Conservation (phyloP, 2,888 invertebrate species). For the Nycteola revayana region DNA sequence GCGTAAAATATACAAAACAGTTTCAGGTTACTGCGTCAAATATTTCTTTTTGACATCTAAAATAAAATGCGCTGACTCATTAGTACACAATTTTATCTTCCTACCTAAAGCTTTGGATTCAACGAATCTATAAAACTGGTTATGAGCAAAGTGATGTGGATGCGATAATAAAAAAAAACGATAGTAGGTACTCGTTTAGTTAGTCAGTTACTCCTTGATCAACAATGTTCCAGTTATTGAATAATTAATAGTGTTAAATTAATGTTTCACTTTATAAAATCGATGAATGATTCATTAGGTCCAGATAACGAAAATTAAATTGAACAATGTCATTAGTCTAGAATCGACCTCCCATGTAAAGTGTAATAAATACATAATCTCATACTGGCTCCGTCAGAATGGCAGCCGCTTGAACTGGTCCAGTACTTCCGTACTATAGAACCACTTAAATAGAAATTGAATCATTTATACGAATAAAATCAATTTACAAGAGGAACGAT, state of each 20-base stretch:
- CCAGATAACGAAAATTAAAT: slow-evolving; percentile 44
- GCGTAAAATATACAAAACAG: slow-evolving; percentile 75
- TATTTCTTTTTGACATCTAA: slow-evolving; percentile 60
- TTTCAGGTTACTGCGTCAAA: slow-evolving; percentile 71
- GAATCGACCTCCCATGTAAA: slow-evolving; percentile 49
- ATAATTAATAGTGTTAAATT: slow-evolving; percentile 31
- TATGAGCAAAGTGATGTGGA: neutral
- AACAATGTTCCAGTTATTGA: slow-evolving; percentile 22
- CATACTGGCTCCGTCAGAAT: slow-evolving; percentile 37
- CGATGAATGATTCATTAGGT: slow-evolving; percentile 40
- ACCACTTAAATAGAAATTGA: slow-evolving; percentile 32
- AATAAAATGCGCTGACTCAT: slow-evolving; percentile 63
- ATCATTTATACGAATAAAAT: slow-evolving; percentile 34
- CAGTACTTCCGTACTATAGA: slow-evolving; percentile 45
- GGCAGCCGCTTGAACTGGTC: slow-evolving; percentile 39
- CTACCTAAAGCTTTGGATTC: slow-evolving; percentile 14
- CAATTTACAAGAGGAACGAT: slow-evolving; percentile 28
- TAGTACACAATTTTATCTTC: slow-evolving; percentile 36
- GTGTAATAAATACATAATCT: slow-evolving; percentile 48
- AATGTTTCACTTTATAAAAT: slow-evolving; percentile 35
- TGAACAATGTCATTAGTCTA: slow-evolving; percentile 39
- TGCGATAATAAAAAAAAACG: too few relatives aligned
- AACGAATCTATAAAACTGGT: slow-evolving; percentile 20
- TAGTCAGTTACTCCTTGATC: slow-evolving; percentile 16
- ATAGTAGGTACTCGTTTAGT: too few relatives aligned